phyloP scores from a whole-genome alignment of 2,888 invertebrate species.

The Auanema sp. region DNA sequence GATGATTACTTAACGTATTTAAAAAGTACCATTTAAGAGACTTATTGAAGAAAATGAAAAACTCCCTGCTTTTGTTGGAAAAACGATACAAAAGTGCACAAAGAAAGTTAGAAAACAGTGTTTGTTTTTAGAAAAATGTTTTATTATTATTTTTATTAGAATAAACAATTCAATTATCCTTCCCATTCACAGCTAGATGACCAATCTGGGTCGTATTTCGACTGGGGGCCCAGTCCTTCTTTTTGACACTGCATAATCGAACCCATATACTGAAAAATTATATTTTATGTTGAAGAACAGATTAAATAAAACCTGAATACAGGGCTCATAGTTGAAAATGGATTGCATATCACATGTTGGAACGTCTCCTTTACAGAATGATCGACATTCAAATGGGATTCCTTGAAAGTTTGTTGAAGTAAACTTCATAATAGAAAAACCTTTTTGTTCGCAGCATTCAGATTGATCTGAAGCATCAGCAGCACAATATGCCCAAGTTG shows the following conservation, averaged over 20 bases:
- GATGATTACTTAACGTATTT: background rate
- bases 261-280: conserved; percentile 26
- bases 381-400: conserved; percentile 44
- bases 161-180: conserved; percentile 5
- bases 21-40: conserved; percentile 17
- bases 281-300: background rate
- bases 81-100: conserved; percentile 21
- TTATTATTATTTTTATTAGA: background rate
- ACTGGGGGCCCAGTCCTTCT: conserved; percentile 32
- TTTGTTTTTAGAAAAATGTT: background rate
- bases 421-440: too few species aligned
- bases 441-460: conserved; percentile 44
- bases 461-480: conserved; percentile 48
- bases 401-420: conserved; percentile 33
- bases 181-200: conserved; percentile 51
- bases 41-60: conserved; percentile 23
- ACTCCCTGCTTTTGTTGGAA: conserved; percentile 21
- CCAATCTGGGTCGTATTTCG: conserved; percentile 49
- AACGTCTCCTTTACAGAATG: conserved; percentile 55
- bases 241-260: conserved; percentile 47
- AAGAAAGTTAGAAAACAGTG: conserved; percentile 11
- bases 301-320: conserved; percentile 28
- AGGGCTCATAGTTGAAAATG: conserved; percentile 53
- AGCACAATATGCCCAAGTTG: conserved; percentile 56
- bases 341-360: conserved; percentile 55